These are phyloP conservation scores for Oreochromis tanganicae DNA, from an alignment of 2,113 vertebrate species.

Conservation along the genomic window DNA sequence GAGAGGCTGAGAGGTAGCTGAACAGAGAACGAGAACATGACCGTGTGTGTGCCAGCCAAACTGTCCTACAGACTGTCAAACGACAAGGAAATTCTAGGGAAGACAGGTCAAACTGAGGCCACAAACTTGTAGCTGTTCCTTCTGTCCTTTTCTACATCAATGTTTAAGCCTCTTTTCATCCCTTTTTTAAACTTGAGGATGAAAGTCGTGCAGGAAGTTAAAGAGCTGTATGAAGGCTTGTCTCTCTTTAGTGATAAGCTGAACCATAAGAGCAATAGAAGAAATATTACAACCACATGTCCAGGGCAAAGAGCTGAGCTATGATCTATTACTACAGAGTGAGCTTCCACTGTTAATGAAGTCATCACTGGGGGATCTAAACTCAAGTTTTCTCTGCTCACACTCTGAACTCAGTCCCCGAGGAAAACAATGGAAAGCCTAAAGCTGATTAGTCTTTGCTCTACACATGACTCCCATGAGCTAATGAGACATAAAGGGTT, in stretches of 20 bases:
- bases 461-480: background rate
- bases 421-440: background rate
- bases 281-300: background rate
- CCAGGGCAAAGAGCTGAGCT: background rate
- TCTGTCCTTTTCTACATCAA: background rate
- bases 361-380: background rate
- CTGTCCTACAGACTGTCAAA: background rate
- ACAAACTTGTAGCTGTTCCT: background rate
- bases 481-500: background rate
- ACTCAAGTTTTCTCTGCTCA: background rate
- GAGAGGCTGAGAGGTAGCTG: background rate
- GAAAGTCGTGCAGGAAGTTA: background rate
- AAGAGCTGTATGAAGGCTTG: background rate
- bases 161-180: background rate
- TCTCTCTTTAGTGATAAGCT: background rate
- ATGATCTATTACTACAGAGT: background rate
- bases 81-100: background rate
- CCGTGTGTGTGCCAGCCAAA: background rate
- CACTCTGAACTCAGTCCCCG: background rate
- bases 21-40: background rate
- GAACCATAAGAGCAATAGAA: background rate
- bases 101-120: constrained; percentile 12
- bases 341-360: constrained; percentile 1
- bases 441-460: background rate
- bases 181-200: background rate